Base-by-base conservation (phyloP, 64 coral and sea anemone species). In the Montipora cactus region DNA sequence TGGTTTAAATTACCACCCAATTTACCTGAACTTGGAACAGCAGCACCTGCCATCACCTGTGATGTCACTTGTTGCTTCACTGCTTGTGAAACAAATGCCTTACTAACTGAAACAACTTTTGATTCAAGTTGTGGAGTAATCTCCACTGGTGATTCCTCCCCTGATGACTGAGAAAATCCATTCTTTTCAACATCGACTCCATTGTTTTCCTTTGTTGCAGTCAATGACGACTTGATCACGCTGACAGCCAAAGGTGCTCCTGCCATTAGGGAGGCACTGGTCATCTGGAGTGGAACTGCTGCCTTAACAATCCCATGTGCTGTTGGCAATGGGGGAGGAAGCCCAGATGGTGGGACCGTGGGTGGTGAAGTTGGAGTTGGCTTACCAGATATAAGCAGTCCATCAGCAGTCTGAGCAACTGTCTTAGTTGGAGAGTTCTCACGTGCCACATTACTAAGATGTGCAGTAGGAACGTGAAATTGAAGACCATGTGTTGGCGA, bases 401-500 rank as follows among this genome's bases (percentile, higher is more conserved):
- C 76, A 76, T 88, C 79, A 86, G 79, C 74, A 74, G 79, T 8
- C 66, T 86, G 90, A 1, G 94, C 48, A 7, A 89, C 87, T 70
- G 92, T 94, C 61, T 93, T 96, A 15, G 95, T 92, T 5, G 95
- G 92, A 64, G 98, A 92, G 10, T 89, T 92, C 77, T 99, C 96
- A 15, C 79, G 89, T 37, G 89, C 70, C 12, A 59, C 85, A 79
- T 93, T 79, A 67, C 75, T 84, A 2, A 92, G 77, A 79, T 91
- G 94, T 53, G 81, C 90, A 12, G 97, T 75, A 8, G 95, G 92
- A 67, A 92, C 89, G 16, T 92, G 95, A 11, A 96, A 93, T 48
- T 93, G 98, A 79, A 99, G 98, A 16, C 98, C 98, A 87, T 99
- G 98, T 7, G 98, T 99, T 44, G 98, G 98, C 15, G 98, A 99